phyloP scores from a whole-genome alignment of 2,888 invertebrate genomes.

The Salpingus planirostris region DNA sequence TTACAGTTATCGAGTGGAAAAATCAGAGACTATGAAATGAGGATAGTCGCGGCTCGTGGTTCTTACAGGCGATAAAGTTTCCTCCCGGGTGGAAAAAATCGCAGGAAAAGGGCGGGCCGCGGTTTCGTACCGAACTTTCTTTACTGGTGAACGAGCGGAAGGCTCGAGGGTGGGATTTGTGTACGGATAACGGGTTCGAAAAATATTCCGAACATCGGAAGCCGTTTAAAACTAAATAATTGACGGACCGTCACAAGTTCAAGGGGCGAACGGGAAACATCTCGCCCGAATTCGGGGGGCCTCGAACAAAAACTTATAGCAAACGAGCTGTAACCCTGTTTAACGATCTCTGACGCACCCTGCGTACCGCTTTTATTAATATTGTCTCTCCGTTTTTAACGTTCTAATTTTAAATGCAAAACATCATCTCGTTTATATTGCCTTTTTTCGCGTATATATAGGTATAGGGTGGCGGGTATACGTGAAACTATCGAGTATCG shows the following conservation, averaged over 20 bases:
- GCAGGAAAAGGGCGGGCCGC: too few relatives aligned
- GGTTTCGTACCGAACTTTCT: too few relatives aligned
- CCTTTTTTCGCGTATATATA: conserved; percentile 1
- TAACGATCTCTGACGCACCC: conserved; percentile 18
- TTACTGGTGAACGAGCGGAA: too few relatives aligned
- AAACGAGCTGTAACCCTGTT: conserved; percentile 18
- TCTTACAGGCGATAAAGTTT: too few relatives aligned
- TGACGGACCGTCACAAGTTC: conserved; percentile 13
- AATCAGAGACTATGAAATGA: too few relatives aligned
- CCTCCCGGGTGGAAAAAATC: too few relatives aligned
- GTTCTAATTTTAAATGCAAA: conserved; percentile 15
- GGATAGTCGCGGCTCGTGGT: too few relatives aligned
- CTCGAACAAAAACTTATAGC: conserved; percentile 15
- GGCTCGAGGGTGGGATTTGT: too few relatives aligned
- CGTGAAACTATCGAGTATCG: too few relatives aligned
- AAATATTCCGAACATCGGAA: conserved; percentile 6
- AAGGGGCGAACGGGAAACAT: conserved; percentile 8
- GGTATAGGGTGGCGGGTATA: too few relatives aligned
- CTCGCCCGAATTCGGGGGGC: conserved; percentile 11
- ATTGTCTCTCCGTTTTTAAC: conserved; percentile 14
- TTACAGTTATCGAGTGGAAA: too few relatives aligned
- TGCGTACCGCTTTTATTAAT: conserved; percentile 16
- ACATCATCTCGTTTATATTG: conserved; percentile 5
- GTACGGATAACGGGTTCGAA: too few relatives aligned
- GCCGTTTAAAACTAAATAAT: conserved; percentile 16